Conservation (phyloP, 2,113 vertebrate genomes). For the Prochilodus magdalenae region DNA sequence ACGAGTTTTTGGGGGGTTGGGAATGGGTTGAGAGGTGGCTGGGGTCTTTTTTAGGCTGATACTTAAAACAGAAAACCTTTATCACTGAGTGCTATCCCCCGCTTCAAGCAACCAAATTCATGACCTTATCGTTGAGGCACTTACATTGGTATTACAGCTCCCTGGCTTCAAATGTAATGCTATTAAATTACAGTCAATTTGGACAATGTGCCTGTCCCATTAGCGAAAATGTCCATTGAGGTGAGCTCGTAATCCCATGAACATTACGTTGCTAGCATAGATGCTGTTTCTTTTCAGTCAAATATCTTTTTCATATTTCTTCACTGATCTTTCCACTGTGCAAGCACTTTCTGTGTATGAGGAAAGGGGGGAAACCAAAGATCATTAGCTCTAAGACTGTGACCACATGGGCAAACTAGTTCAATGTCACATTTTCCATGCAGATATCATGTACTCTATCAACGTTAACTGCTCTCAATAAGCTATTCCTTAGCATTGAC, state of each 20-base stretch:
- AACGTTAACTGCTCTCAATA: neutral
- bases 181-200: slow-evolving; percentile 33
- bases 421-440: neutral
- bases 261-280: slow-evolving; percentile 22
- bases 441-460: neutral
- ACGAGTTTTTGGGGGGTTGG: slow-evolving; percentile 9
- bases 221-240: slow-evolving; percentile 3
- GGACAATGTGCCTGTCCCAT: neutral
- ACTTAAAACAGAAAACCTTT: slow-evolving; percentile 21
- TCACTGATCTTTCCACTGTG: too few species aligned
- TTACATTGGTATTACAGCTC: slow-evolving; percentile 22
- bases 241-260: slow-evolving; percentile 14
- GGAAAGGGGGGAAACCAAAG: neutral
- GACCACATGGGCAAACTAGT: neutral
- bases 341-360: neutral
- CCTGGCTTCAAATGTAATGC: neutral
- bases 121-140: slow-evolving; percentile 8
- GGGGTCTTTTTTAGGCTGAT: slow-evolving; percentile 2
- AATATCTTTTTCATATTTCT: neutral
- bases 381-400: slow-evolving; percentile 1
- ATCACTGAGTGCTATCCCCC: neutral
- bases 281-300: neutral
- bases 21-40: neutral
- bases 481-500: neutral
- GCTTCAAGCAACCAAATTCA: neutral